Conservation (phyloP, 1,140 invertebrate genomes). For the Pseudomyrmex cubaensis region DNA sequence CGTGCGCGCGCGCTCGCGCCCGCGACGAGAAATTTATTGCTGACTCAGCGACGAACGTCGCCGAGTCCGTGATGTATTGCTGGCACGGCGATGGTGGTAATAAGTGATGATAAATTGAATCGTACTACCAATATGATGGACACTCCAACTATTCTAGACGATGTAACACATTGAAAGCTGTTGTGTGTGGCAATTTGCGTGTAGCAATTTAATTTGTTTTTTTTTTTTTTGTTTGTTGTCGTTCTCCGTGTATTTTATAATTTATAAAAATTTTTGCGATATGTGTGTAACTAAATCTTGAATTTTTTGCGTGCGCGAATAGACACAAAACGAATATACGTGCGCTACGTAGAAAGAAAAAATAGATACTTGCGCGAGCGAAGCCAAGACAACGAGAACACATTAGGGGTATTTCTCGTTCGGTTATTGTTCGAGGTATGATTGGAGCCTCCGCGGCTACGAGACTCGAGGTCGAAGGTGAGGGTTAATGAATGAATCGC, state of each 20-base stretch:
- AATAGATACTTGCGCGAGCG: constrained; percentile 23
- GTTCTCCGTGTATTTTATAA: neutral
- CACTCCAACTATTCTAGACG: constrained; percentile 21
- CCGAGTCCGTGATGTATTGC: constrained; percentile 59
- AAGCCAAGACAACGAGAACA: constrained; percentile 51
- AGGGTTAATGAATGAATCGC: constrained; percentile 85
- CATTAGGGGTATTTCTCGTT: constrained; percentile 76
- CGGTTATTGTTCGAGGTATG: constrained; percentile 79
- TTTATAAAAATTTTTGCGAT: too few species aligned
- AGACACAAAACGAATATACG: neutral
- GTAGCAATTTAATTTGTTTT: constrained; percentile 12
- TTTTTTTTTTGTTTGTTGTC: too few species aligned
- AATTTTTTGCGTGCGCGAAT: neutral
- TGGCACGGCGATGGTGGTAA: constrained; percentile 49
- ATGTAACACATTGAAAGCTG: constrained; percentile 20
- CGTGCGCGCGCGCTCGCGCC: constrained; percentile 25
- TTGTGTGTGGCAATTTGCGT: neutral
- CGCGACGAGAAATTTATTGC: constrained; percentile 62
- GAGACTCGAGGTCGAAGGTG: constrained; percentile 80
- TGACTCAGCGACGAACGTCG: constrained; percentile 61
- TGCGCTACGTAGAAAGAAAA: neutral
- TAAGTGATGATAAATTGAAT: constrained; percentile 62
- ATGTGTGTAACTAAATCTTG: too few species aligned
- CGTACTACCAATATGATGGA: constrained; percentile 46
- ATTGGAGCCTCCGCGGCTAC: constrained; percentile 70